Conservation (phyloP, 92 coral and sea anemone genomes). For the Zoanthus sociatus region DNA sequence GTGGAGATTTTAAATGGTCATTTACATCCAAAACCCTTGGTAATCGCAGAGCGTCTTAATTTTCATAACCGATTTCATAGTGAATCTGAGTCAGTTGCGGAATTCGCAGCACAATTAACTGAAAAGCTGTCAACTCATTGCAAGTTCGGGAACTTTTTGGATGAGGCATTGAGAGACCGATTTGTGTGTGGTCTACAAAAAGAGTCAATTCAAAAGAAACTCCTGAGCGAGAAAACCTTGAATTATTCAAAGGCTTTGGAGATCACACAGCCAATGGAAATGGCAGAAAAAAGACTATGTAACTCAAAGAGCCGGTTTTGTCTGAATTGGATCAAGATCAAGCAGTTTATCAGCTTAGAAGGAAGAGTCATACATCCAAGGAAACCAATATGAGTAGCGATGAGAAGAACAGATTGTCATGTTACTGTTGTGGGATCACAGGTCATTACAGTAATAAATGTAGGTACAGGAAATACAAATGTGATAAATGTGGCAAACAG, state of each 20-base stretch:
- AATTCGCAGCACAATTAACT: slow-evolving; percentile 1
- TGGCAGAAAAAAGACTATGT: slow-evolving; percentile 40
- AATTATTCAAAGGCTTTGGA: slow-evolving; percentile 41
- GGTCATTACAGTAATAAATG: background rate
- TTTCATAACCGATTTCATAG: slow-evolving; percentile 32
- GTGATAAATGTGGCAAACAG: background rate
- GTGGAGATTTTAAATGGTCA: slow-evolving; percentile 36
- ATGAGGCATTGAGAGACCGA: slow-evolving; percentile 33
- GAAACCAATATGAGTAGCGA: background rate
- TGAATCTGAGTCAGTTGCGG: slow-evolving; percentile 14
- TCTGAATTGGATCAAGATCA: slow-evolving; percentile 1
- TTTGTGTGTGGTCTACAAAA: slow-evolving; percentile 38
- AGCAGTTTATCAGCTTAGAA: background rate
- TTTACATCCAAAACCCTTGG: slow-evolving; percentile 49
- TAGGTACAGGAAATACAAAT: background rate
- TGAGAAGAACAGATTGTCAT: background rate
- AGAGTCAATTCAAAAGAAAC: slow-evolving; percentile 38
- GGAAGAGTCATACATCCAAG: background rate
- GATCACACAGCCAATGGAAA: slow-evolving; percentile 52
- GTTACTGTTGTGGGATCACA: background rate
- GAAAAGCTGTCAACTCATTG: slow-evolving; percentile 33
- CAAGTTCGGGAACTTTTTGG: slow-evolving; percentile 14
- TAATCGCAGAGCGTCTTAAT: slow-evolving; percentile 45
- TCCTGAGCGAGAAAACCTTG: slow-evolving; percentile 46
- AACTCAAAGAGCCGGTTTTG: slow-evolving; percentile 30